These are phyloP conservation scores for Xyrichtys novacula DNA, from an alignment of 2,797 vertebrate species.

Conservation along the genomic window DNA sequence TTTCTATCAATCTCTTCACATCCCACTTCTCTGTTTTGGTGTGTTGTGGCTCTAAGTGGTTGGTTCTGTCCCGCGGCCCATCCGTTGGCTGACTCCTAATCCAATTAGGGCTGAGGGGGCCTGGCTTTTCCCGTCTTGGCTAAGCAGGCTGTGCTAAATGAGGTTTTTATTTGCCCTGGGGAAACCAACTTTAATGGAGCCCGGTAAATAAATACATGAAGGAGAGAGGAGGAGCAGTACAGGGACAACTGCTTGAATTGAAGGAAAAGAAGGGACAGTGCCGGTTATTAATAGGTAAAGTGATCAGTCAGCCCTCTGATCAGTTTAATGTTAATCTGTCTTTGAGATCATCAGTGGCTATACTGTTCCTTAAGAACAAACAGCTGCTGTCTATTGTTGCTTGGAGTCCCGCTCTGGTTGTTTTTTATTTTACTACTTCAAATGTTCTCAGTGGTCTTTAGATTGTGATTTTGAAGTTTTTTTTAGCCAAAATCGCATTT, in stretches of 20 bases:
- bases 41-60: conserved; percentile 72
- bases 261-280: conserved; percentile 51
- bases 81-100: conserved; percentile 86
- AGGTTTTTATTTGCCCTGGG: conserved; percentile 84
- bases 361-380: conserved; percentile 21
- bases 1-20: conserved; percentile 41
- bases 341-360: conserved; percentile 14
- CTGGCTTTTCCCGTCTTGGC: conserved; percentile 86
- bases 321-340: conserved; percentile 44
- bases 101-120: conserved; percentile 81
- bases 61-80: conserved; percentile 83
- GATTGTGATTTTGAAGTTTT: too few relatives aligned
- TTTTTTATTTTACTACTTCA: too few relatives aligned
- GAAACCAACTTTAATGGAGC: conserved; percentile 85
- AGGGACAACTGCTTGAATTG: conserved; percentile 32
- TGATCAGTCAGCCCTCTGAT: conserved; percentile 50
- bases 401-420: conserved; percentile 14
- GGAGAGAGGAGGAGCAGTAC: conserved; percentile 58
- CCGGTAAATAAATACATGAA: conserved; percentile 78
- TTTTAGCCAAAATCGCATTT: too few relatives aligned
- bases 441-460: too few relatives aligned
- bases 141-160: conserved; percentile 82
- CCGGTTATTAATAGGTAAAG: conserved; percentile 72
- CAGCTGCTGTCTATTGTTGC: conserved; percentile 25
- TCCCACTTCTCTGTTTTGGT: conserved; percentile 59